These are phyloP conservation scores for Enteromius radiatus DNA, from an alignment of 2,797 vertebrate genomes.

Conservation along the genomic window DNA sequence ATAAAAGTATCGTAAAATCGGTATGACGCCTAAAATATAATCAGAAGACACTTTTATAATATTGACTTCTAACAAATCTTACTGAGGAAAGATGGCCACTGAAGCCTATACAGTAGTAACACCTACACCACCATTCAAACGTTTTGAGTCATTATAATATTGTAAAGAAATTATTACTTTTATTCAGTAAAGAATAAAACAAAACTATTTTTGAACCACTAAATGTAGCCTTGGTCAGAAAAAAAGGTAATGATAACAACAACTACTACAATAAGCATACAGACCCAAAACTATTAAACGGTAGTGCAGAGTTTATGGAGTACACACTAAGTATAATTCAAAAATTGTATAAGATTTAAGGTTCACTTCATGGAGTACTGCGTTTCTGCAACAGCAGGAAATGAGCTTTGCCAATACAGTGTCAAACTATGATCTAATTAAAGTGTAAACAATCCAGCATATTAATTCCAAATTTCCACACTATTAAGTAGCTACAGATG, in stretches of 20 bases:
- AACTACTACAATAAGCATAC: background rate
- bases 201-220: background rate
- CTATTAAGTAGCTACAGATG: conserved; percentile 9
- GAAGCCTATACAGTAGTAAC: background rate
- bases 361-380: background rate
- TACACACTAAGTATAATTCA: background rate
- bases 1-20: background rate
- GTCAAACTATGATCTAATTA: background rate
- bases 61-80: background rate
- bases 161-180: background rate
- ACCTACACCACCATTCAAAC: background rate
- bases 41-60: background rate
- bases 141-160: background rate
- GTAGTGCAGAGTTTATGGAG: background rate
- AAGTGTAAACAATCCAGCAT: conserved; percentile 29
- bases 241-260: background rate
- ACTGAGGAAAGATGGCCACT: background rate
- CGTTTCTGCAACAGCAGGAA: conserved; percentile 20
- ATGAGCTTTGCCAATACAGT: conserved; percentile 4
- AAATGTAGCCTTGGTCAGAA: background rate
- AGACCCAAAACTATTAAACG: background rate
- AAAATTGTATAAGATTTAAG: background rate
- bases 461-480: conserved; percentile 9
- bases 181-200: background rate
- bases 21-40: background rate